phyloP scores from a whole-genome alignment of 2,113 vertebrate genomes.

The Colossoma macropomum region DNA sequence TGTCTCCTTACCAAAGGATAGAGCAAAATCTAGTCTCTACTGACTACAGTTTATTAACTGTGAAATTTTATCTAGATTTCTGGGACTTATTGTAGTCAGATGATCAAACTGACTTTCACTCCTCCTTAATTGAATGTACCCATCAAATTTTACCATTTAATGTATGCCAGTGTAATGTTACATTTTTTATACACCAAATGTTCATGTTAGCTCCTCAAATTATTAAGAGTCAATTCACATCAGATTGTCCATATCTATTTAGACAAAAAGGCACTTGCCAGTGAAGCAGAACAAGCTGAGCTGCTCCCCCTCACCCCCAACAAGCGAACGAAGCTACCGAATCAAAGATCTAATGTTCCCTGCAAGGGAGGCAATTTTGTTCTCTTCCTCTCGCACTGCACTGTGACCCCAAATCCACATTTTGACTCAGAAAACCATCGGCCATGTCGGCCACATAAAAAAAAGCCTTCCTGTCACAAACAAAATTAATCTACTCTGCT shows the following conservation, averaged over 20 bases:
- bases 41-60: too few relatives aligned
- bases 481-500: slow-evolving; percentile 18
- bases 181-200: too few relatives aligned
- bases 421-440: slow-evolving; percentile 16
- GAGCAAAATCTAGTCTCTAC: too few relatives aligned
- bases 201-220: too few relatives aligned
- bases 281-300: not conserved
- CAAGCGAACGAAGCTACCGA: not conserved
- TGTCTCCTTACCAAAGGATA: too few relatives aligned
- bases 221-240: not conserved
- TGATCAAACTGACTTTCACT: too few relatives aligned
- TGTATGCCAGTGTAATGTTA: too few relatives aligned
- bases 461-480: slow-evolving; percentile 31
- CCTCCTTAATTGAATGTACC: too few relatives aligned
- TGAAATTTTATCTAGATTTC: too few relatives aligned
- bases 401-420: slow-evolving; percentile 17
- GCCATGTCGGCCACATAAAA: slow-evolving; percentile 14
- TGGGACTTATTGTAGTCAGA: too few relatives aligned
- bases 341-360: slow-evolving; percentile 11
- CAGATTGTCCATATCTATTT: not conserved
- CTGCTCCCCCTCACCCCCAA: not conserved
- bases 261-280: not conserved
- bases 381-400: not conserved
- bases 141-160: too few relatives aligned
- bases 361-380: slow-evolving; percentile 29